Base-by-base conservation (phyloP, 2,888 invertebrate species). In the Melitaea athalia region DNA sequence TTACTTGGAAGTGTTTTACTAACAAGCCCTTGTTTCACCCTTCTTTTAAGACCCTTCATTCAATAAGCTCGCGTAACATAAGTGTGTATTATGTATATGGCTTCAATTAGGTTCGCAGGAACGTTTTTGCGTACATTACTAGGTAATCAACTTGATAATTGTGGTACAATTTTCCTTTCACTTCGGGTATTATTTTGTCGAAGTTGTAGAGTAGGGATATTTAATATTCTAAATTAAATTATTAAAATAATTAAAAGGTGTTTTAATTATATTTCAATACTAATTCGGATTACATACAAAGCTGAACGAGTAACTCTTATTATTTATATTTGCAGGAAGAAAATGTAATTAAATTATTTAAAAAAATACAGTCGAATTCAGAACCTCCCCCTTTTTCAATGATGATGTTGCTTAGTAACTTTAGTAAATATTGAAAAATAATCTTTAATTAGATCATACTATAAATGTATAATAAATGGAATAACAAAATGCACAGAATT, bases 1-100 rank as follows among this genome's bases (percentile, higher is more conserved):
- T 63, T 63, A 59, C 63, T 63, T 43, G 38, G 45, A 42, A 42
- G 49, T 57, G 50, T n/a, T 31, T 17, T 50, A 62, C 59, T 63
- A 63, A 62, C 50, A 67, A 63, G 59, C 33, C 67, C 67, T 14
- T 53, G 47, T 67, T 55, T 67, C 59, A 49, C 62, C 67, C 59
- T 49, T 52, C 59, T 12, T 59, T 59, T 59, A 67, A 67, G 62
- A 38, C 63, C 67, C 67, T 59, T 59, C 45, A 63, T 67, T 63
- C 15, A 17, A 63, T 67, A 57, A 59, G 15, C 52, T 67, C 63
- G 59, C 59, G 52, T 63, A 67, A 67, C 50, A 59, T 38, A n/a
- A 38, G 42, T 12, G 17, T 17, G 63, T 15, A 59, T 33, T n/a
- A n/a, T n/a, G n/a, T n/a, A n/a, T 62, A 62, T 10, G 67, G 67